Evolutionary conservation across 2,888 invertebrate genomes (phyloP), one percentile per base, ranked within the genome.

Genomic region (Polietes domitor): DNA sequence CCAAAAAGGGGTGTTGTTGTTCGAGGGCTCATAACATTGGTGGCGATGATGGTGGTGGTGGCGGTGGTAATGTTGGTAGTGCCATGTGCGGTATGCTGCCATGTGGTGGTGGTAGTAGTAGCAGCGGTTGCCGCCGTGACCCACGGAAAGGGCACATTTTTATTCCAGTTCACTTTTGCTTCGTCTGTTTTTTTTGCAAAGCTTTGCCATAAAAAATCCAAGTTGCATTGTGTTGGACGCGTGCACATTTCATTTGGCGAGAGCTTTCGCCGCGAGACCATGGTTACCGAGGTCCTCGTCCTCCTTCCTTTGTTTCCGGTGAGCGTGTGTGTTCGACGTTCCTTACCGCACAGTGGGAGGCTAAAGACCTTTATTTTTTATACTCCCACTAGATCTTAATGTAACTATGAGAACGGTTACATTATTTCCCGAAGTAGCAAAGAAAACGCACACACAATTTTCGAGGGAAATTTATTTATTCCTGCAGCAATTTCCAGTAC

Each of bases 191-290:
- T 50, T 71, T 21, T 75, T 73, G 72, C 17, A 73, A 58, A 84
- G 81, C 78, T 78, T 84, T 84, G 43, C 26, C n/a, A 43, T 72
- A 43, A 43, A 68, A 68, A 68, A 70, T 78, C 12, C n/a, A 32
- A 50, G 53, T 68, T 84, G 84, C 84, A 84, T 79, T 79, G 76
- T 77, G 81, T 84, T 78, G 78, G 81, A 84, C 84, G 84, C 84
- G 84, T 84, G 84, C 78, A 81, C 75, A 81, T 76, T 61, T 53
- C 73, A 76, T 72, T 77, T 78, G 47, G 21, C 73, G 77, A 77
- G 77, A 65, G 74, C 61, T 70, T 75, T 61, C 53, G 53, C 53
- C 73, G 63, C 78, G 68, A n/a, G n/a, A 70, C 81, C 75, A 84
- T 84, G 76, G 84, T 76, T 79, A 81, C 84, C 61, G 24, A 21